A percentile compares a stretch with the other conserved stretches of the same genome.
Conservation (phyloP, 2,888 invertebrate genomes). For the Mythimna lalbum region DNA sequence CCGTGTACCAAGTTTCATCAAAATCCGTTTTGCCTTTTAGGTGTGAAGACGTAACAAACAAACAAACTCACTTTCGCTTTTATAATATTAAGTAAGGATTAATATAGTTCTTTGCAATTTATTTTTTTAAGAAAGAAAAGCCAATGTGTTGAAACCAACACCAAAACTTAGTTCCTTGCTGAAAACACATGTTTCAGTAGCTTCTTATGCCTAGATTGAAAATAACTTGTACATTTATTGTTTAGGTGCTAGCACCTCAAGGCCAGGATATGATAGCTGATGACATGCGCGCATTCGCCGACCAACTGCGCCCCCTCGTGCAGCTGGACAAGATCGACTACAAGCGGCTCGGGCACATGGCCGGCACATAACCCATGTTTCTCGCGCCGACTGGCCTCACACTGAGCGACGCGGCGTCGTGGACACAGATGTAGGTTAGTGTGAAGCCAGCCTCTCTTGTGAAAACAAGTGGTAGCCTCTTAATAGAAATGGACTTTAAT, state of each 20-base stretch:
- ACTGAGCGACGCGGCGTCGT: slow-evolving; percentile 36
- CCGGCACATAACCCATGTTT: slow-evolving; percentile 80
- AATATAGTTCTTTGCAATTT: too few relatives aligned
- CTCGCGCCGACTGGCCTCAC: slow-evolving; percentile 68
- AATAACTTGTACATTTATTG: slow-evolving; percentile 15
- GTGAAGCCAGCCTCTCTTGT: slow-evolving; percentile 65
- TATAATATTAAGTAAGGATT: too few relatives aligned
- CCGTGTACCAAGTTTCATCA: too few relatives aligned
- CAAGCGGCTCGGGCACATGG: slow-evolving; percentile 92
- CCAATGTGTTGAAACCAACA: not conserved
- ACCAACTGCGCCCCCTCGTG: slow-evolving; percentile 97
- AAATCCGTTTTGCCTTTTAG: too few relatives aligned
- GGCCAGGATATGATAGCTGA: slow-evolving; percentile 98
- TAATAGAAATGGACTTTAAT: slow-evolving; percentile 41
- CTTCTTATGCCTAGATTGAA: not conserved
- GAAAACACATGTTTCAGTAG: too few relatives aligned
- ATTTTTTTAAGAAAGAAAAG: too few relatives aligned
- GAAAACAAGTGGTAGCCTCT: slow-evolving; percentile 12
- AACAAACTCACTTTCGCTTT: too few relatives aligned
- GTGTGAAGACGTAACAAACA: too few relatives aligned
- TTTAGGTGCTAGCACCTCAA: slow-evolving; percentile 95
- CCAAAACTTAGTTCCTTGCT: not conserved
- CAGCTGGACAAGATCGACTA: slow-evolving; percentile 98
- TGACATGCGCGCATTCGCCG: slow-evolving; percentile 98
- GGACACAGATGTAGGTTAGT: slow-evolving; percentile 46